Conservation (phyloP, 2,797 vertebrate genomes). For the Catharus ustulatus region DNA sequence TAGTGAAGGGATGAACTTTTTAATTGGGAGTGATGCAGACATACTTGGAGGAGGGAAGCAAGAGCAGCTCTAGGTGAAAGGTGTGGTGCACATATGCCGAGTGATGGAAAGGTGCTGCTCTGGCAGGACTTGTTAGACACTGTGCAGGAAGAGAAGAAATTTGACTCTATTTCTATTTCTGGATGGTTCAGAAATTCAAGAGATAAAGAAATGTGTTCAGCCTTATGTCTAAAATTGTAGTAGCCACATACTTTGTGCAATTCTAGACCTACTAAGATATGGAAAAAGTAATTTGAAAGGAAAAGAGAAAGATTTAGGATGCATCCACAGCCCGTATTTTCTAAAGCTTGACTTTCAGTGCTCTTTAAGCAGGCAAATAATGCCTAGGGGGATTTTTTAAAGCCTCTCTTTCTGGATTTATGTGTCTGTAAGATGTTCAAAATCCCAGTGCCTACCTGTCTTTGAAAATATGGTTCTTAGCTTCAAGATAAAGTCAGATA, state of each 20-base stretch:
- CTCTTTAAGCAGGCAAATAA: slow-evolving; percentile 11
- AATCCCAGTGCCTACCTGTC: neutral
- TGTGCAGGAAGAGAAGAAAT: neutral
- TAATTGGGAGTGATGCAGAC: neutral
- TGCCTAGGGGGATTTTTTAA: neutral
- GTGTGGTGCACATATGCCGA: neutral
- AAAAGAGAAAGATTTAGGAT: neutral
- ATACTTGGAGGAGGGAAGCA: neutral
- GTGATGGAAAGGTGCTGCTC: slow-evolving; percentile 25
- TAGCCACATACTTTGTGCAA: neutral
- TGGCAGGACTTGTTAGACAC: neutral
- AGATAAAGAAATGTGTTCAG: neutral
- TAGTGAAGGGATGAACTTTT: neutral
- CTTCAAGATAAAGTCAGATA: neutral
- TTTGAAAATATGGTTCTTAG: neutral
- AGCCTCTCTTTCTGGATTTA: slow-evolving; percentile 7
- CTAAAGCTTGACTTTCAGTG: neutral
- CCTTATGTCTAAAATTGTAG: neutral
- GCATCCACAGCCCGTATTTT: neutral
- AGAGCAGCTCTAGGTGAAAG: neutral
- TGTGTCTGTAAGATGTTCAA: neutral
- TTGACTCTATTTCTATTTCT: neutral
- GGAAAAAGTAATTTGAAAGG: neutral
- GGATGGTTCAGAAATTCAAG: neutral
- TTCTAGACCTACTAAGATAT: neutral